Evolutionary conservation across 2,888 invertebrate genomes (phyloP), one percentile per base, ranked within the genome.

Genomic region (Monopis laevigella): DNA sequence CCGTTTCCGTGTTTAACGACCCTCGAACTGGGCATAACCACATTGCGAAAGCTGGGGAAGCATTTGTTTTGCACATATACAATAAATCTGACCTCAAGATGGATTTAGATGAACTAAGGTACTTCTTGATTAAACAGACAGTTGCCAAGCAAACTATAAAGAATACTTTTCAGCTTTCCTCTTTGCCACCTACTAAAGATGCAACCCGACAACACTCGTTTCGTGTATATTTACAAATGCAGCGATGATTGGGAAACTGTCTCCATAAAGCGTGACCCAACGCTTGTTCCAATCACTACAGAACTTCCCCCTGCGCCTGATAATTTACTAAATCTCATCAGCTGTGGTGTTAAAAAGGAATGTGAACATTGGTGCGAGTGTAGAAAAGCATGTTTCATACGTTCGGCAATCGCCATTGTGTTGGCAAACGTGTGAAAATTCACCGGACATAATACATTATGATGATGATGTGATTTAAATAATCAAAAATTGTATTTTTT

Each of bases 121-220:
- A 24, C 10, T 24, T 7, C 10, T 24, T 24, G 24, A 7, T 7
- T 10, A 24, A 24, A 24, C 24, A 24, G 24, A 24, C 24, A 24
- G 24, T 24, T 24, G 24, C 24, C 24, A 24, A 24, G 24, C 30
- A 30, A 30, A 8, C 30, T 8, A 30, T 30, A 30, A 30, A 30
- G 30, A 13, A 30, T 30, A 30, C 6, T 30, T 30, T 30, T 30
- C 30, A 30, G 30, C 30, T 30, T n/a, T 30, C 30, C 5, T 13
- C 30, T 30, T 11, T 30, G n/a, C 30, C 30, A 30, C 11, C 30
- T n/a, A 30, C 11, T 30, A 30, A 30, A 30, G 30, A 30, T n/a
- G 30, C 30, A 30, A n/a, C 30, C 5, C n/a, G 30, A 11, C 7
- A 30, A n/a, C 30, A 30, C 30, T n/a, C n/a, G n/a, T n/a, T n/a